A percentile compares a stretch with the other conserved stretches of the same genome.
These are phyloP conservation scores for Lagopus leucura DNA, from an alignment of 2,113 vertebrate genomes.

Conservation along the genomic window DNA sequence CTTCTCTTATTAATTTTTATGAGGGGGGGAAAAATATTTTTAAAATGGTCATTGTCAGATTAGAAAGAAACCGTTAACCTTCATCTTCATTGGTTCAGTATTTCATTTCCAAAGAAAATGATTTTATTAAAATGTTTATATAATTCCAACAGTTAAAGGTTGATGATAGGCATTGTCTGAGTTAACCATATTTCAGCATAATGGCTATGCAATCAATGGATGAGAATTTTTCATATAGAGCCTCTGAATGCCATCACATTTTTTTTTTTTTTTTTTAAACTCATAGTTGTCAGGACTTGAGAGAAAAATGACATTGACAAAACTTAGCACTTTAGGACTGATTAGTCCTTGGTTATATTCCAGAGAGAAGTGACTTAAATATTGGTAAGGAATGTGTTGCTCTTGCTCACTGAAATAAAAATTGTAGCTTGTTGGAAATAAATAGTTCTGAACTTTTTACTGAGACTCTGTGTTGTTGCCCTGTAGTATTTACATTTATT, in stretches of 20 bases:
- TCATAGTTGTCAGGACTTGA: neutral
- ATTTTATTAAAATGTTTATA: neutral
- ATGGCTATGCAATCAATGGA: neutral
- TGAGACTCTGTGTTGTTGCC: neutral
- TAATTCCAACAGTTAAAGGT: neutral
- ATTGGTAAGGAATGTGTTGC: neutral
- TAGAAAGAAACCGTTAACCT: constrained; percentile 7
- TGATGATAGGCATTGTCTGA: neutral
- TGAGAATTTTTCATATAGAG: neutral
- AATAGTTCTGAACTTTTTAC: neutral
- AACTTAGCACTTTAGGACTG: neutral
- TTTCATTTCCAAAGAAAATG: neutral
- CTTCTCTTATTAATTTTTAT: neutral
- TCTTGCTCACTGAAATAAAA: neutral
- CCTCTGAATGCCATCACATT: neutral
- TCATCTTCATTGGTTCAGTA: constrained; percentile 14
- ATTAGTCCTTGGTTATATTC: neutral
- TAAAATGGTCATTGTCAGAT: neutral
- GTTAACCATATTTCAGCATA: neutral
- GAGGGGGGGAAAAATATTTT: neutral
- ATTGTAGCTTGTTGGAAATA: neutral
- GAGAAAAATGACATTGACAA: neutral
- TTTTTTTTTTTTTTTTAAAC: neutral
- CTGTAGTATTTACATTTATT: neutral
- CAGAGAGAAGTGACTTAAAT: neutral